phyloP scores from a whole-genome alignment of 2,888 invertebrate species.

The Vandiemenella viatica region DNA sequence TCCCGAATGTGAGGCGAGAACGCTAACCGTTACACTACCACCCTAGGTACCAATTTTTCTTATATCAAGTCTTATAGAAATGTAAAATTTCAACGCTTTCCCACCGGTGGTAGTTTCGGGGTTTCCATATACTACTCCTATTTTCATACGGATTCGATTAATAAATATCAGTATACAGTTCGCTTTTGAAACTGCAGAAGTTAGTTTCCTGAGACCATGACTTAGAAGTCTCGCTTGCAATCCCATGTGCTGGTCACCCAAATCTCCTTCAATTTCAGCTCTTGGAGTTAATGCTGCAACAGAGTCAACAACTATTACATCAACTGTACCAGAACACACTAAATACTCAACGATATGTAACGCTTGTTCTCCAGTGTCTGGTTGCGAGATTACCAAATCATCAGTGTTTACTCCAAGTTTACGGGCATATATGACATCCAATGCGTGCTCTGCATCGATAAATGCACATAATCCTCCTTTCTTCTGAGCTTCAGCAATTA shows the following conservation, averaged over 20 bases:
- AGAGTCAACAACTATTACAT: slow-evolving; percentile 10
- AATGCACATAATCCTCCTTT: slow-evolving; percentile 8
- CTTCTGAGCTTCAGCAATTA: slow-evolving; percentile 7
- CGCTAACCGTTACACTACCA: too few relatives aligned
- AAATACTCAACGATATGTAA: slow-evolving; percentile 6
- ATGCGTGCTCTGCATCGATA: slow-evolving; percentile 12
- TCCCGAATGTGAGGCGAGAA: too few relatives aligned
- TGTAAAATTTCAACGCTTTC: background rate
- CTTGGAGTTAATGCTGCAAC: slow-evolving; percentile 9
- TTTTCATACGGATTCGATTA: slow-evolving; percentile 1
- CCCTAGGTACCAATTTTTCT: background rate
- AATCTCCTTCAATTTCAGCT: slow-evolving; percentile 10
- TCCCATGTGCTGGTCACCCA: slow-evolving; percentile 9
- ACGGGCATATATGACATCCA: slow-evolving; percentile 7
- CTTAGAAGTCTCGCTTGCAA: slow-evolving; percentile 8
- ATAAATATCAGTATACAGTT: slow-evolving; percentile 1
- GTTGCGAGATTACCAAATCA: slow-evolving; percentile 6
- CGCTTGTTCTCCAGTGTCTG: slow-evolving; percentile 11
- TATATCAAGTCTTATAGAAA: background rate
- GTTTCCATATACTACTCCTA: background rate
- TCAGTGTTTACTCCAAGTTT: slow-evolving; percentile 9
- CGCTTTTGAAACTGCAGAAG: background rate
- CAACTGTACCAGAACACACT: slow-evolving; percentile 6
- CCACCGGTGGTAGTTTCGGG: slow-evolving; percentile 1
- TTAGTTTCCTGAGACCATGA: slow-evolving; percentile 9